Evolutionary conservation across 2,113 vertebrate genomes (phyloP), one percentile per base, ranked within the genome.

Genomic region (Gallinago undulata): DNA sequence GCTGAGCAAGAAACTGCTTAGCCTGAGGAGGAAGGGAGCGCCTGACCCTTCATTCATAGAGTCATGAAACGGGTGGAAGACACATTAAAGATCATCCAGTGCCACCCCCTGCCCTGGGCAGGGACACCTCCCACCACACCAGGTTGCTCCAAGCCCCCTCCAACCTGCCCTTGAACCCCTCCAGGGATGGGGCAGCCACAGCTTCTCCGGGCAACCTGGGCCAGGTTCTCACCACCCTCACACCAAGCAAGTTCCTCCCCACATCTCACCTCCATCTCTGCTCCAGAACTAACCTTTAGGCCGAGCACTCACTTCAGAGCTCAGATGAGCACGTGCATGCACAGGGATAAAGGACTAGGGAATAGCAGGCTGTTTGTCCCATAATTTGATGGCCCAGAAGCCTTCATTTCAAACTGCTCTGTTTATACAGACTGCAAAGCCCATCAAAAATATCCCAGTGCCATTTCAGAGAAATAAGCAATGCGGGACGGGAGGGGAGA

Each of bases 351-450:
- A 6, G 45, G 45, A 67, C 22, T 1, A 1, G 0, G 6, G 53
- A 84, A 19, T 2, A 41, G 21, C 4, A 37, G 25, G 14, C 17
- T 28, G 23, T 11, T 28, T 51, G 9, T 31, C 35, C 37, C 27
- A 1, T 0, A 19, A 33, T n/a, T 8, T 21, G 53, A 28, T n/a
- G 67, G 43, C 47, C 41, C 60, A 14, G 80, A 35, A 84, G 74
- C 60, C 11, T 87, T 14, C 14, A 56, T 16, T 66, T 37, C 84
- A 21, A 84, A 33, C 37, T 12, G 12, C 33, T 59, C 55, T 16
- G 16, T 27, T 37, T 93, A 81, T 72, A 97, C 98, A 98, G 98
- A 98, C 98, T 98, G 99, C 99, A 98, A 99, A 99, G 98, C 98
- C 98, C 98, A 98, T 98, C 97, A 98, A 98, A 98, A 98, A 98